phyloP scores from a whole-genome alignment of 2,113 vertebrate species.

The Gobiocypris rarus region DNA sequence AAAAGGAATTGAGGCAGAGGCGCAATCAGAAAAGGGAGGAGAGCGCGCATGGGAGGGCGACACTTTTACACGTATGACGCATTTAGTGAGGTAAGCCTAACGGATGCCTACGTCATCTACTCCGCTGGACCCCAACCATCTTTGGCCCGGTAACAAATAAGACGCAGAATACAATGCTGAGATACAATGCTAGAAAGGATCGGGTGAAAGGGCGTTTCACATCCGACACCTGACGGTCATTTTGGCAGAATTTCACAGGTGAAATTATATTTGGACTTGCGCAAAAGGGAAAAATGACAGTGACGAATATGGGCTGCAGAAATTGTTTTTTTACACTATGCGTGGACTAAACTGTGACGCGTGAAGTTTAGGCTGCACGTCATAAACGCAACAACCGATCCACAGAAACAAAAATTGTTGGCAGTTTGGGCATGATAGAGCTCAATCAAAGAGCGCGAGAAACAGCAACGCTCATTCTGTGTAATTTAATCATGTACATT shows the following conservation, averaged over 20 bases:
- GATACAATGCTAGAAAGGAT: background rate
- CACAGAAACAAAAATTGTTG: background rate
- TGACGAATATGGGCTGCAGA: background rate
- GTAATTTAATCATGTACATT: background rate
- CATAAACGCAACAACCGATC: background rate
- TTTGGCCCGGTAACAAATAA: conserved; percentile 65
- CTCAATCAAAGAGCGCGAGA: background rate
- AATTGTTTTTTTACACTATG: background rate
- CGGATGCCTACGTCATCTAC: conserved; percentile 66
- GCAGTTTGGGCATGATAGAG: background rate
- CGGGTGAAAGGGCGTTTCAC: conserved; percentile 1
- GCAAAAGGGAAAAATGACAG: background rate
- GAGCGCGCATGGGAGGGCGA: conserved; percentile 60
- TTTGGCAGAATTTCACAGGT: background rate
- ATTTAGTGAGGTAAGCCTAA: conserved; percentile 74
- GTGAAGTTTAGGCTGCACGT: background rate
- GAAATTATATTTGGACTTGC: background rate
- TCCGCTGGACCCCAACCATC: conserved; percentile 34
- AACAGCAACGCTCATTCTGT: background rate
- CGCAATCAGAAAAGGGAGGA: conserved; percentile 52
- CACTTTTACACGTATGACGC: conserved; percentile 69
- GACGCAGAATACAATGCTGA: conserved; percentile 18
- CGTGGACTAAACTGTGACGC: background rate
- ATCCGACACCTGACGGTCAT: background rate
- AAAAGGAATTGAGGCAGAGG: conserved; percentile 33